These are phyloP conservation scores for Pollenia angustigena DNA, from an alignment of 2,888 invertebrate species.

Conservation along the genomic window DNA sequence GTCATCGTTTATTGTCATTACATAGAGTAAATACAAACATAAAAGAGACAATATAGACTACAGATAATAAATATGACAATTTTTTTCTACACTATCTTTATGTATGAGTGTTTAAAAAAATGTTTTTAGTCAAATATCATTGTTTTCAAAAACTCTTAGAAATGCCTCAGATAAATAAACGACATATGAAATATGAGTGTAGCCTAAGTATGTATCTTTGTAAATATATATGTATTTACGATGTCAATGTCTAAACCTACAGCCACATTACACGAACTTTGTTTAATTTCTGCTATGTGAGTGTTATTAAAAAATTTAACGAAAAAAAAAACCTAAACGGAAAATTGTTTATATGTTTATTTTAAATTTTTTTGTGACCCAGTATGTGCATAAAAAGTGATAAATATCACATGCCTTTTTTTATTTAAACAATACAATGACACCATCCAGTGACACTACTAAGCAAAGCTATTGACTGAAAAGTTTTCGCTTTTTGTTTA, in stretches of 20 bases:
- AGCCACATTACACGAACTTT: slow-evolving; percentile 1
- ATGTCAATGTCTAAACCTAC: slow-evolving; percentile 12
- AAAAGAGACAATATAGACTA: slow-evolving; percentile 11
- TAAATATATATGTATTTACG: background rate
- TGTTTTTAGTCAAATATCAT: slow-evolving; percentile 1
- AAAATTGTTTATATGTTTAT: background rate
- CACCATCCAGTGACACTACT: slow-evolving; percentile 71
- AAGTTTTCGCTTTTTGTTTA: slow-evolving; percentile 64
- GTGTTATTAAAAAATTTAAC: background rate
- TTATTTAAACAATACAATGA: slow-evolving; percentile 50
- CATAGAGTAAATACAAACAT: slow-evolving; percentile 34
- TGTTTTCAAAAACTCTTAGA: slow-evolving; percentile 40
- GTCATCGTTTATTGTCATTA: slow-evolving; percentile 54
- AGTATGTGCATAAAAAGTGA: slow-evolving; percentile 60
- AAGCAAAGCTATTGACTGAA: slow-evolving; percentile 63
- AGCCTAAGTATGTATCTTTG: background rate
- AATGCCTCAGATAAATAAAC: slow-evolving; percentile 38
- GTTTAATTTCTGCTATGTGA: slow-evolving; percentile 18
- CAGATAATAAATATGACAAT: slow-evolving; percentile 26
- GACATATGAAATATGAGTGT: slow-evolving; percentile 5
- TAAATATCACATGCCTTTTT: slow-evolving; percentile 58
- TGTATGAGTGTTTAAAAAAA: background rate
- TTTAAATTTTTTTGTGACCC: slow-evolving; percentile 3
- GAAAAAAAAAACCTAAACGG: background rate
- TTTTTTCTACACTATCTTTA: background rate